phyloP scores from a whole-genome alignment of 2,888 invertebrate genomes.

The Biston betularia region DNA sequence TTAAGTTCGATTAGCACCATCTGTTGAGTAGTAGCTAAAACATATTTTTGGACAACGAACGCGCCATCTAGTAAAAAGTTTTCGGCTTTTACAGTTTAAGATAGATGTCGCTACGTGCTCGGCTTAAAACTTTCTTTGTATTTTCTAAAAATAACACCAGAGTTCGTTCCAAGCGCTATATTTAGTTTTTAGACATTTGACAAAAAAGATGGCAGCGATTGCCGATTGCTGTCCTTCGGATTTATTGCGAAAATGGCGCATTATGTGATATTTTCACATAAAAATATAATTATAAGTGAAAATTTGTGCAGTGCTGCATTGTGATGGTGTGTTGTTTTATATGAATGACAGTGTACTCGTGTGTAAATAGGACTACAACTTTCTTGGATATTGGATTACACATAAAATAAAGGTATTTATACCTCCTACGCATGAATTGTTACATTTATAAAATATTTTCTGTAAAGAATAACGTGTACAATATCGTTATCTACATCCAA shows the following conservation, averaged over 20 bases:
- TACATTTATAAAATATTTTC: slow-evolving; percentile 49
- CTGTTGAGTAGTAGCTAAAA: slow-evolving; percentile 1
- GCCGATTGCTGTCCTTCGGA: slow-evolving; percentile 83
- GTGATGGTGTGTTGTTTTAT: slow-evolving; percentile 81
- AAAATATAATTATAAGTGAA: slow-evolving; percentile 80
- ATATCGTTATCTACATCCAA: slow-evolving; percentile 32
- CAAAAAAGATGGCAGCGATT: slow-evolving; percentile 86
- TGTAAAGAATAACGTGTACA: slow-evolving; percentile 39
- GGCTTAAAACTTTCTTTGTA: slow-evolving; percentile 60
- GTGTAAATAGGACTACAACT: slow-evolving; percentile 81
- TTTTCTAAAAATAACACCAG: slow-evolving; percentile 86
- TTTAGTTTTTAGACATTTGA: slow-evolving; percentile 86
- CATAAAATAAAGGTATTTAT: slow-evolving; percentile 83
- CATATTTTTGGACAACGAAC: neutral
- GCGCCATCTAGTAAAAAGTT: slow-evolving; percentile 55
- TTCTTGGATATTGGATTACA: slow-evolving; percentile 86
- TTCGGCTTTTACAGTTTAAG: neutral
- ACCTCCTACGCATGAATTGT: slow-evolving; percentile 73
- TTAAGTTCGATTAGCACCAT: slow-evolving; percentile 5
- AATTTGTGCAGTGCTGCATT: slow-evolving; percentile 82
- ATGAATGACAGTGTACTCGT: slow-evolving; percentile 80
- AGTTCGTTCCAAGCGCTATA: slow-evolving; percentile 85
- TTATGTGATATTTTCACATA: slow-evolving; percentile 83
- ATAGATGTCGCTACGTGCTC: slow-evolving; percentile 66
- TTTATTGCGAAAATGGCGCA: slow-evolving; percentile 84